These are phyloP conservation scores for Geophilus truncorum DNA, from an alignment of 2,888 invertebrate species.

Conservation along the genomic window DNA sequence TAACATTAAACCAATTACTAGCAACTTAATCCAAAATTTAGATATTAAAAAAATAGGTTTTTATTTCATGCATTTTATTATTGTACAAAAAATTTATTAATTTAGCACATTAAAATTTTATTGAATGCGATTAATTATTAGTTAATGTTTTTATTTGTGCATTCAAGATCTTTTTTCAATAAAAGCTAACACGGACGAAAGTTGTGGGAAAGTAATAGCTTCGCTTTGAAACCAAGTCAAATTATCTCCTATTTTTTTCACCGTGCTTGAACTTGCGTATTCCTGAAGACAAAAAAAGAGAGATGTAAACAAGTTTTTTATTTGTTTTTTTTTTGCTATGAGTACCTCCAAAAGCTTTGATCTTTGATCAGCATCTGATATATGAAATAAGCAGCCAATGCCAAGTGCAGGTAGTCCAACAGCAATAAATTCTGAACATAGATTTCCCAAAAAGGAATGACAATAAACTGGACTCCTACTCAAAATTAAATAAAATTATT, in stretches of 20 bases:
- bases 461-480: background rate
- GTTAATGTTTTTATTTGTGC: background rate
- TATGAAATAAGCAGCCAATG: background rate
- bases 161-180: background rate
- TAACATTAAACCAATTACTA: too few relatives aligned
- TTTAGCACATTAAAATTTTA: too few relatives aligned
- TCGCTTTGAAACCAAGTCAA: background rate
- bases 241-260: background rate
- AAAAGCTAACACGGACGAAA: background rate
- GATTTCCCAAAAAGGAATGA: background rate
- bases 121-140: background rate
- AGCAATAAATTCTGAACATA: background rate
- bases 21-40: too few relatives aligned
- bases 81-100: too few relatives aligned
- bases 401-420: background rate
- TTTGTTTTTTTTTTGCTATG: too few relatives aligned
- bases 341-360: background rate
- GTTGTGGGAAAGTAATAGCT: background rate
- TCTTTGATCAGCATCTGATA: background rate
- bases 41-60: background rate
- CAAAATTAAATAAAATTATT: background rate
- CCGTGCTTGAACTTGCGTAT: background rate
- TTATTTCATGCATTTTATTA: background rate
- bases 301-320: background rate
- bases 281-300: background rate